These are phyloP conservation scores for Sorex maritimensis DNA, from an alignment of 2,797 vertebrate genomes.

Conservation along the genomic window DNA sequence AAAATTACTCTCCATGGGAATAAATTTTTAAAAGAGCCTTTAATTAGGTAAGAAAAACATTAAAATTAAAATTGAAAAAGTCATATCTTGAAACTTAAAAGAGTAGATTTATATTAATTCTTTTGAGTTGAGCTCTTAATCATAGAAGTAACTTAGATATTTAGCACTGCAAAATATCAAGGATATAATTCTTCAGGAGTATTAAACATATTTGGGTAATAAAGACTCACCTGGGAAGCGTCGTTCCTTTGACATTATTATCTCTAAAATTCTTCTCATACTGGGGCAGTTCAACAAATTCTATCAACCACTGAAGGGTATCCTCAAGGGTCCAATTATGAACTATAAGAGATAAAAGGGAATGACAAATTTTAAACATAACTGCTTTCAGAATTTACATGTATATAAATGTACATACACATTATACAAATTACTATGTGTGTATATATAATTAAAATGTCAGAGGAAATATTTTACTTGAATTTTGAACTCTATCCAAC, in stretches of 20 bases:
- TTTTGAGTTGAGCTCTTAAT: constrained; percentile 29
- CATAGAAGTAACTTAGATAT: constrained; percentile 28
- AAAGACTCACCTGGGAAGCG: constrained; percentile 94
- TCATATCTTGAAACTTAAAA: constrained; percentile 36
- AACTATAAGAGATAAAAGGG: constrained; percentile 90
- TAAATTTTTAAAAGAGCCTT: constrained; percentile 6
- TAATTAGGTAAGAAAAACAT: constrained; percentile 12
- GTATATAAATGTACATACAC: background rate
- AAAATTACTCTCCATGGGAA: constrained; percentile 53
- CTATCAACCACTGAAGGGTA: constrained; percentile 94
- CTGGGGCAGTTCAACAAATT: constrained; percentile 96
- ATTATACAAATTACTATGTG: background rate
- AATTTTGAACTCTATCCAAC: constrained; percentile 59
- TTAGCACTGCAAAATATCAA: constrained; percentile 39
- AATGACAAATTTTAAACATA: constrained; percentile 57
- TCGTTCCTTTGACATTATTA: constrained; percentile 94
- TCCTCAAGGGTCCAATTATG: constrained; percentile 97
- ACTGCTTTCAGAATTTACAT: constrained; percentile 38
- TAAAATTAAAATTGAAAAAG: constrained; percentile 45
- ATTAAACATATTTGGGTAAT: constrained; percentile 47
- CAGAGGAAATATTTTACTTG: constrained; percentile 62
- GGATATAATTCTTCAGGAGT: background rate
- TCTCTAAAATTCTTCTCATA: constrained; percentile 95
- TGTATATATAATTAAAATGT: constrained; percentile 27
- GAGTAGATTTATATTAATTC: constrained; percentile 9